Evolutionary conservation across 23 tunicate species (phyloP).

Genomic region (Oikopleura albicans): DNA sequence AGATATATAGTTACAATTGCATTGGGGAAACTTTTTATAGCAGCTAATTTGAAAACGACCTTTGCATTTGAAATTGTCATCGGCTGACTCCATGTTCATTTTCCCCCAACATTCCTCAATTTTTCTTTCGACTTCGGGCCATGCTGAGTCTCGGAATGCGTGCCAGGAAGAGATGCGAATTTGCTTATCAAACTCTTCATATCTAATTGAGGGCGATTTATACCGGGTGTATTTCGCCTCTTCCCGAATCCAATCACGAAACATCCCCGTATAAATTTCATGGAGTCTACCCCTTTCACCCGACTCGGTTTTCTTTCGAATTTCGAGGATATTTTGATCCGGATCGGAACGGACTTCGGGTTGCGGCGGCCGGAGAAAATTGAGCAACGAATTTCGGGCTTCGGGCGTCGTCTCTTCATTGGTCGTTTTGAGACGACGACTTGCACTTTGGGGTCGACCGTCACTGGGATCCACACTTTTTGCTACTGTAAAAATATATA

Average conservation of each 20-base stretch:
- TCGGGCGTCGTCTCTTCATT: background rate
- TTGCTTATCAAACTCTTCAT: background rate
- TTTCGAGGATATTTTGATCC: background rate
- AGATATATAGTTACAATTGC: too few relatives aligned
- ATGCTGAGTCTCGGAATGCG: background rate
- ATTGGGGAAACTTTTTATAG: too few relatives aligned
- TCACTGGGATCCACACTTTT: too few relatives aligned
- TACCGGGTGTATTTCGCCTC: background rate
- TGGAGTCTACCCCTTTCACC: background rate
- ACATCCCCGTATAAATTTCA: background rate
- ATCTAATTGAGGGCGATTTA: background rate
- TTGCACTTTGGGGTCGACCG: too few relatives aligned
- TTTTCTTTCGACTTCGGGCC: background rate
- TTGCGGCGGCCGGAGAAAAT: background rate
- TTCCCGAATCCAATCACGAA: background rate
- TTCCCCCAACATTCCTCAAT: background rate
- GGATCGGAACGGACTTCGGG: background rate
- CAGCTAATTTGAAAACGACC: too few relatives aligned
- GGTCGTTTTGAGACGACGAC: background rate
- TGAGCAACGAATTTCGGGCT: background rate
- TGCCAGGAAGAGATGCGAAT: background rate
- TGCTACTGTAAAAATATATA: too few relatives aligned
- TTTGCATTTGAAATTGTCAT: too few relatives aligned
- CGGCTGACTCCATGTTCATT: too few relatives aligned
- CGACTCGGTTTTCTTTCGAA: background rate